Evolutionary conservation across 2,888 invertebrate genomes (phyloP).

Genomic region (Parasteatoda lunata): DNA sequence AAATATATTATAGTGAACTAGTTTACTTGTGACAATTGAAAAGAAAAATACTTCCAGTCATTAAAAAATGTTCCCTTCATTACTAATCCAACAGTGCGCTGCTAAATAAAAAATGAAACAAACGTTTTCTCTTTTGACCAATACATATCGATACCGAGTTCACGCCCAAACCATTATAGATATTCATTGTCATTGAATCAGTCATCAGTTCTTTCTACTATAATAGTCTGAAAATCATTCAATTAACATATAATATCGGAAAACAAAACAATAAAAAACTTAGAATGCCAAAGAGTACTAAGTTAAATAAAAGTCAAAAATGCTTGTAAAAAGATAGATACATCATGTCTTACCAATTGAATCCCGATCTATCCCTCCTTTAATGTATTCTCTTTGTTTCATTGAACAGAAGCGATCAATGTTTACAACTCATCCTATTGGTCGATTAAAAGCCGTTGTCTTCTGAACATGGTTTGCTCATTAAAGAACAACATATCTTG

Average conservation of each 20-base stretch:
- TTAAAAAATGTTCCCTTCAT: too few relatives aligned
- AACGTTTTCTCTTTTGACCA: too few relatives aligned
- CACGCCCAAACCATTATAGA: neutral
- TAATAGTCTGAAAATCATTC: constrained; percentile 34
- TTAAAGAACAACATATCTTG: too few relatives aligned
- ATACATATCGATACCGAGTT: too few relatives aligned
- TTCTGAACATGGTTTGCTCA: too few relatives aligned
- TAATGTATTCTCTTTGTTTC: constrained; percentile 35
- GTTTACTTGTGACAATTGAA: too few relatives aligned
- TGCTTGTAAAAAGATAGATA: constrained; percentile 21
- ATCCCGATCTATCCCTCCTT: neutral
- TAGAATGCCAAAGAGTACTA: constrained; percentile 5
- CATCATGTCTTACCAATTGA: constrained; percentile 25
- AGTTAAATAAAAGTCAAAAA: constrained; percentile 34
- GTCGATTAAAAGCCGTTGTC: too few relatives aligned
- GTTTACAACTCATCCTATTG: neutral
- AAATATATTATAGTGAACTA: too few relatives aligned
- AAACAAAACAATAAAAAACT: constrained; percentile 11
- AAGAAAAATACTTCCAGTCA: too few relatives aligned
- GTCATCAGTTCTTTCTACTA: constrained; percentile 14
- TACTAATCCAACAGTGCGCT: too few relatives aligned
- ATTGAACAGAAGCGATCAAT: constrained; percentile 30
- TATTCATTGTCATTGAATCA: constrained; percentile 5
- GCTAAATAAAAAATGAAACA: too few relatives aligned
- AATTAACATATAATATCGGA: constrained; percentile 2